Evolutionary conservation across 2,888 invertebrate genomes (phyloP), one percentile per base, ranked within the genome.

Genomic region (Timandra comae): DNA sequence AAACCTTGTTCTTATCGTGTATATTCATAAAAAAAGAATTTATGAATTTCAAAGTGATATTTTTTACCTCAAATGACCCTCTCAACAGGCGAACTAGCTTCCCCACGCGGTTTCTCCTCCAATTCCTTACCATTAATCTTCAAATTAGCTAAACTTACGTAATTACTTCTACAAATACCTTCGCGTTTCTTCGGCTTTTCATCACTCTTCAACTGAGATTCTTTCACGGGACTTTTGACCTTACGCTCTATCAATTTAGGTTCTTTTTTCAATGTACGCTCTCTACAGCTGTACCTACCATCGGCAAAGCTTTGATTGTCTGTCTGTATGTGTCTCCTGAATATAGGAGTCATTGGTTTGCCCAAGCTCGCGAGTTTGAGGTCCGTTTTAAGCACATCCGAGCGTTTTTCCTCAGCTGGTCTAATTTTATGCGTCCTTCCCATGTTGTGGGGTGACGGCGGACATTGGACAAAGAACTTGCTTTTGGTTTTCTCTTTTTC

Each of bases 321-420:
- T 0, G 52, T 40, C 0, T 63, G 61, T 0, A 65, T 25, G 36
- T 75, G 74, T 3, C 86, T 43, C 3, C 82, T 56, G 49, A 86
- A 81, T 41, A 78, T 75, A 0, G 86, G 86, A 3, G 86, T 86
- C 81, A 85, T 80, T 0, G 85, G 86, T 32, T 82, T 84, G 0
- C 85, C 85, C 55, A 80, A 36, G 27, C 67, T 73, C 0, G 84
- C 82, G 2, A 84, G 42, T 28, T 84, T 84, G 0, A 82, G 30
- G 35, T 85, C 84, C 7, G 68, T 76, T 28, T 81, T 73, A 0
- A 84, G 35, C 0, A 84, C 67, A 8, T 56, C 32, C 42, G 33
- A 2, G 31, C 10, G 22, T 26, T 29, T 47, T 33, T 7, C 44
- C 32, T 6, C 50, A 45, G 55, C 40, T 0, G 82, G 82, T 0